phyloP scores from a whole-genome alignment of 2,113 vertebrate genomes.

The Cavia porcellus region DNA sequence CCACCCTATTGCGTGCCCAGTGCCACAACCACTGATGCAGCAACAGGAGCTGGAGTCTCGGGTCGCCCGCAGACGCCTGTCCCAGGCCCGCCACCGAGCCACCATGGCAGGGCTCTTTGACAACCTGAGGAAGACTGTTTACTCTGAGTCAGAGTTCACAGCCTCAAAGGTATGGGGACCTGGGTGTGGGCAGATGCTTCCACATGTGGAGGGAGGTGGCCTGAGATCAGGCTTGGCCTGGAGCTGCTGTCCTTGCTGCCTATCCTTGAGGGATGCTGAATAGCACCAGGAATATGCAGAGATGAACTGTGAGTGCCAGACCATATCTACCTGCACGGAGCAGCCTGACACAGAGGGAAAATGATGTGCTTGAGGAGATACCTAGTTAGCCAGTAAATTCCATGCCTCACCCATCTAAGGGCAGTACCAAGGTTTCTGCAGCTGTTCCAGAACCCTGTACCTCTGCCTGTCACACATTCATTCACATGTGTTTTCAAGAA shows the following conservation, averaged over 20 bases:
- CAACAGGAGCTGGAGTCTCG: conserved; percentile 66
- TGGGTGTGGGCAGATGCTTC: background rate
- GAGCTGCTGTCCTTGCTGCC: background rate
- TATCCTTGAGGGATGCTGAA: accelerated
- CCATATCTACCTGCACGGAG: background rate
- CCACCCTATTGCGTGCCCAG: background rate
- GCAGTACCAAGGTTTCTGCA: background rate
- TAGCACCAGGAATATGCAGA: background rate
- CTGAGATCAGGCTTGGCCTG: background rate
- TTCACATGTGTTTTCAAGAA: too few species aligned
- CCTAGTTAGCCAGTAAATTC: background rate
- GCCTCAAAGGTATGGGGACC: conserved; percentile 88
- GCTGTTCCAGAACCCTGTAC: background rate
- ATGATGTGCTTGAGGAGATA: background rate
- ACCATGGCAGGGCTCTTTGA: conserved; percentile 86
- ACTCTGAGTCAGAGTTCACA: conserved; percentile 81
- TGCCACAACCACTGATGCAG: background rate
- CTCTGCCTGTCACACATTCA: background rate
- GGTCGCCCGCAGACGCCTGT: conserved; percentile 81
- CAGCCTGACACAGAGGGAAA: background rate
- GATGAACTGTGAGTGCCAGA: background rate
- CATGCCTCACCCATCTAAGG: accelerated
- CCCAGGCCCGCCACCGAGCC: conserved; percentile 85
- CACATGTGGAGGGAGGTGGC: accelerated
- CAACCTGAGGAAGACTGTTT: conserved; percentile 84